These are phyloP conservation scores for Propsilocerus akamusi DNA, from an alignment of 1,140 invertebrate species.

Conservation along the genomic window DNA sequence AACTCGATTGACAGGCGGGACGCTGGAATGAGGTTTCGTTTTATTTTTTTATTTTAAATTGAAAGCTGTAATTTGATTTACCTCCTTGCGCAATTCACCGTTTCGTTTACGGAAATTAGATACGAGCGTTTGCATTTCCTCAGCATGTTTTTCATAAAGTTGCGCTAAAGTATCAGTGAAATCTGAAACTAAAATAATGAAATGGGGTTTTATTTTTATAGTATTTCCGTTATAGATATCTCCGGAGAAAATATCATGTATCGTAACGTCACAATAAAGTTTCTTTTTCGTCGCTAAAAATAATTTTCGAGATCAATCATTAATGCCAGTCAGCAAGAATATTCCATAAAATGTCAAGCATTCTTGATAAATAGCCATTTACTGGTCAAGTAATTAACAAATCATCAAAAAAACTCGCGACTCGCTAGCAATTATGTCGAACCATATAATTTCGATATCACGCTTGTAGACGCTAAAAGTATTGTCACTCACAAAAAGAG, in stretches of 20 bases:
- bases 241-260: too few species aligned
- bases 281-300: neutral
- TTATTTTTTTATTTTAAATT: neutral
- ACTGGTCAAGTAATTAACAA: too few species aligned
- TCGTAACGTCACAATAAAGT: neutral
- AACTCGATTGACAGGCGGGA: slow-evolving; percentile 54
- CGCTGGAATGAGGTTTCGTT: too few species aligned
- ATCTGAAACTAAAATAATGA: slow-evolving; percentile 64
- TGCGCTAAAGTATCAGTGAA: slow-evolving; percentile 83
- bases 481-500: too few species aligned
- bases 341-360: too few species aligned
- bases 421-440: too few species aligned
- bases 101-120: slow-evolving; percentile 74
- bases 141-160: slow-evolving; percentile 80
- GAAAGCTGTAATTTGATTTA: slow-evolving; percentile 23
- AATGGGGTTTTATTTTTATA: too few species aligned
- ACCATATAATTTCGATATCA: too few species aligned
- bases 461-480: too few species aligned
- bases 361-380: too few species aligned
- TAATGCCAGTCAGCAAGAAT: neutral
- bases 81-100: slow-evolving; percentile 72
- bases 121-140: slow-evolving; percentile 73
- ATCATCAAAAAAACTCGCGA: too few species aligned
- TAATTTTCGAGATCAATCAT: neutral
- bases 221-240: too few species aligned